These are phyloP conservation scores for Pangasius krempfi DNA, from an alignment of 2,797 vertebrate species.

Conservation along the genomic window DNA sequence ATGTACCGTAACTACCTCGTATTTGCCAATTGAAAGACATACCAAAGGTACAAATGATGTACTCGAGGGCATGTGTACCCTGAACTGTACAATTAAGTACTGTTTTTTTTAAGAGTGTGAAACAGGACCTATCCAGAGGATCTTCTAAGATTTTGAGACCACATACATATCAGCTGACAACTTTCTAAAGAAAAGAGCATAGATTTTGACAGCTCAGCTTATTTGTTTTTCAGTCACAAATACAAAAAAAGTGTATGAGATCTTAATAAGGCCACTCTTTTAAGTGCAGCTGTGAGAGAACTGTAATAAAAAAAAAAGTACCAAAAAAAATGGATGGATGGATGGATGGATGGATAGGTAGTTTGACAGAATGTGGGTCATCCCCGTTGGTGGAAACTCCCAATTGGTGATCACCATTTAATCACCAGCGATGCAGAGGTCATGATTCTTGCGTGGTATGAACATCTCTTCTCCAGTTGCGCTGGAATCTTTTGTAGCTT, in stretches of 20 bases:
- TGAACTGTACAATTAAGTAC: neutral
- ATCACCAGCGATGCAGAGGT: constrained; percentile 16
- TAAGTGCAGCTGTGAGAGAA: constrained; percentile 45
- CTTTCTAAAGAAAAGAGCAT: neutral
- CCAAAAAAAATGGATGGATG: neutral
- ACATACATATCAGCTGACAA: no score
- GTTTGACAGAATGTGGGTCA: constrained; percentile 11
- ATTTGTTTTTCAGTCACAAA: neutral
- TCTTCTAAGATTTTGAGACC: neutral
- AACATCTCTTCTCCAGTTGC: constrained; percentile 32
- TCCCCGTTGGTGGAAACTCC: constrained; percentile 13
- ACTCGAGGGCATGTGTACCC: neutral
- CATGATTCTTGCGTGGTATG: neutral
- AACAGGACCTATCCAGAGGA: neutral
- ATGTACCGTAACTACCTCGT: neutral
- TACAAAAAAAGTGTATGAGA: constrained; percentile 15
- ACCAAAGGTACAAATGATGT: neutral
- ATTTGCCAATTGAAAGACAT: no score
- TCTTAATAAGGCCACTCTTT: constrained; percentile 49
- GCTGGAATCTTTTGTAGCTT: constrained; percentile 14
- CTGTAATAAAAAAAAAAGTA: neutral
- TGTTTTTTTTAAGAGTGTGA: neutral
- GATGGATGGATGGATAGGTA: neutral
- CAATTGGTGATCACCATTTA: neutral
- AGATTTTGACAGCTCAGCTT: neutral